phyloP scores from a whole-genome alignment of 2,888 invertebrate genomes.

The Drosophila melanosoma region DNA sequence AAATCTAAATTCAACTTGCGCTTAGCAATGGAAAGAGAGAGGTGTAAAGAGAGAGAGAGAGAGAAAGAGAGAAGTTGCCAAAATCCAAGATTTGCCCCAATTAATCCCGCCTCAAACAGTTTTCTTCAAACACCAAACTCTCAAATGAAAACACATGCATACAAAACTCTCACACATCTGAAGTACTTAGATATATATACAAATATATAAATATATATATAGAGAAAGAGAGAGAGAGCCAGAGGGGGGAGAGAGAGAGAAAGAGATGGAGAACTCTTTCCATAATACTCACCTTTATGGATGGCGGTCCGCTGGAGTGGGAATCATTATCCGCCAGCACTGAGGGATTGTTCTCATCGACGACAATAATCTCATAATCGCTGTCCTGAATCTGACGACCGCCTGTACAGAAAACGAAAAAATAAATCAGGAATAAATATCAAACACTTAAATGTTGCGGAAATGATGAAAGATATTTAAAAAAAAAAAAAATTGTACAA shows the following conservation, averaged over 20 bases:
- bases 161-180: constrained; percentile 1
- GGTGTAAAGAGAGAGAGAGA: not conserved
- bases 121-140: not conserved
- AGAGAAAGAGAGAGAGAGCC: not conserved
- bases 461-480: not conserved
- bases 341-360: constrained; percentile 94
- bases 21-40: constrained; percentile 5
- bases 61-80: not conserved
- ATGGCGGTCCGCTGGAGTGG: constrained; percentile 90
- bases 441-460: not conserved
- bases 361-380: constrained; percentile 95
- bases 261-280: not conserved
- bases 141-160: not conserved
- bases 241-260: no score
- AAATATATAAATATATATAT: not conserved
- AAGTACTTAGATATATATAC: not conserved
- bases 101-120: not conserved
- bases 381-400: constrained; percentile 88
- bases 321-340: constrained; percentile 92
- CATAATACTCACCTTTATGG: constrained; percentile 90
- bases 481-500: not conserved
- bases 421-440: constrained; percentile 5
- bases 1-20: constrained; percentile 16
- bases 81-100: not conserved
- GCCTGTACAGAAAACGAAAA: constrained; percentile 65